Percentiles rank a stretch among this genome's conserved stretches.
These are phyloP conservation scores for Sebastes flavidus DNA, from an alignment of 2,797 vertebrate genomes.

Conservation along the genomic window DNA sequence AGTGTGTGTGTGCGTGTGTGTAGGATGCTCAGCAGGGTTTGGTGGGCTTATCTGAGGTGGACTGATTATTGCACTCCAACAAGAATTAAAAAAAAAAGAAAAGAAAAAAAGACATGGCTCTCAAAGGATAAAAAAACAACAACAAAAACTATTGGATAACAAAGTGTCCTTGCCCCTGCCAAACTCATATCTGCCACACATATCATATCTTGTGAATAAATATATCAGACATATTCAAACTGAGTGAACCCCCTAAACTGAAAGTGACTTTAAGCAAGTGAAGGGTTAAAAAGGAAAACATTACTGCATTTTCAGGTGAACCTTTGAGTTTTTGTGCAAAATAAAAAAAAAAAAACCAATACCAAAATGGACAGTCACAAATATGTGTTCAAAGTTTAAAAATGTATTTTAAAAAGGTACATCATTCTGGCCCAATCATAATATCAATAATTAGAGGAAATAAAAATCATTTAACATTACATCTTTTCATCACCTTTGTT, in stretches of 20 bases:
- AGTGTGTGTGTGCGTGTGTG: conserved; percentile 4
- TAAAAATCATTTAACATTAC: conserved; percentile 72
- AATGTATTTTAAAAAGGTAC: conserved; percentile 55
- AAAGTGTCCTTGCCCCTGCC: conserved; percentile 76
- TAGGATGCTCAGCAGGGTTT: conserved; percentile 74
- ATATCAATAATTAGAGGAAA: conserved; percentile 62
- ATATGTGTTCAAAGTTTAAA: conserved; percentile 59
- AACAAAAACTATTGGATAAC: conserved; percentile 61
- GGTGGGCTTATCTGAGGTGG: conserved; percentile 78
- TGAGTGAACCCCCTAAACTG: conserved; percentile 74
- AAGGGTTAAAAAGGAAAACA: conserved; percentile 61
- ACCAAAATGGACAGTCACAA: conserved; percentile 65
- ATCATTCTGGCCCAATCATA: conserved; percentile 66
- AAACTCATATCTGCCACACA: conserved; percentile 74
- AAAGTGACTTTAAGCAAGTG: conserved; percentile 78
- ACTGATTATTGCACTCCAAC: conserved; percentile 87
- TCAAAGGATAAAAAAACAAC: conserved; percentile 54
- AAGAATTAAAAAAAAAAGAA: conserved; percentile 43
- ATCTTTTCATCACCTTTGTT: conserved; percentile 61
- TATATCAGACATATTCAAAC: conserved; percentile 81
- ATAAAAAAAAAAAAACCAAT: conserved; percentile 35
- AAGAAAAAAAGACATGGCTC: conserved; percentile 72
- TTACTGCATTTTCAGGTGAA: conserved; percentile 80
- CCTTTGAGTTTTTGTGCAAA: conserved; percentile 71
- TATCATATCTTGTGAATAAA: conserved; percentile 83